Conservation (phyloP, 2,797 vertebrate species). For the Anguilla megastoma region DNA sequence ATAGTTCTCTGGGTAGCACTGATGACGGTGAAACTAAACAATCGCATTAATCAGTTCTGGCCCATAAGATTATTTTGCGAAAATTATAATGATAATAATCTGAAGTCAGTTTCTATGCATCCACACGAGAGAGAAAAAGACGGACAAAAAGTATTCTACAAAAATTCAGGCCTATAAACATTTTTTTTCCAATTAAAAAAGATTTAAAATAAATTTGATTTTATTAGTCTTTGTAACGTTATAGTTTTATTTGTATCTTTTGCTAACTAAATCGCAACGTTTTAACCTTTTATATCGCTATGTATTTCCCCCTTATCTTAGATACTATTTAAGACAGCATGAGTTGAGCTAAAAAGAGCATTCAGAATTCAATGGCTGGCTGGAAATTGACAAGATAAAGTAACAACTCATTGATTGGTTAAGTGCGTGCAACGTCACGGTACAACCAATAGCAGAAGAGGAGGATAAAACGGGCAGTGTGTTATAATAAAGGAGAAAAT, state of each 20-base stretch:
- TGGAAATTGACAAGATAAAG: conserved; percentile 66
- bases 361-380: conserved; percentile 62
- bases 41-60: conserved; percentile 28
- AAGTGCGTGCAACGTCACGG: conserved; percentile 65
- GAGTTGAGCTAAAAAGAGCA: conserved; percentile 63
- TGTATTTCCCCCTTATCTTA: conserved; percentile 13
- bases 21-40: neutral
- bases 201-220: conserved; percentile 27
- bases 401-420: conserved; percentile 80
- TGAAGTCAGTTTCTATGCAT: conserved; percentile 26
- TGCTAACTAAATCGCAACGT: conserved; percentile 19
- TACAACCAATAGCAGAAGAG: conserved; percentile 78
- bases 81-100: neutral
- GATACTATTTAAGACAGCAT: conserved; percentile 48
- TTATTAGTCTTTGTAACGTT: neutral
- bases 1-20: neutral
- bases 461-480: conserved; percentile 67
- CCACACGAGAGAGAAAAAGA: neutral
- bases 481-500: conserved; percentile 81
- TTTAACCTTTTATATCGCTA: neutral
- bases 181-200: conserved; percentile 20
- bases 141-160: neutral
- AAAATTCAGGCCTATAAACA: neutral
- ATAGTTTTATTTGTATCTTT: neutral
- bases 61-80: conserved; percentile 34